Percentiles rank a stretch among this genome's conserved stretches.
Conservation (phyloP, 2,113 vertebrate genomes). For the Cryptoleucopteryx plumbea region DNA sequence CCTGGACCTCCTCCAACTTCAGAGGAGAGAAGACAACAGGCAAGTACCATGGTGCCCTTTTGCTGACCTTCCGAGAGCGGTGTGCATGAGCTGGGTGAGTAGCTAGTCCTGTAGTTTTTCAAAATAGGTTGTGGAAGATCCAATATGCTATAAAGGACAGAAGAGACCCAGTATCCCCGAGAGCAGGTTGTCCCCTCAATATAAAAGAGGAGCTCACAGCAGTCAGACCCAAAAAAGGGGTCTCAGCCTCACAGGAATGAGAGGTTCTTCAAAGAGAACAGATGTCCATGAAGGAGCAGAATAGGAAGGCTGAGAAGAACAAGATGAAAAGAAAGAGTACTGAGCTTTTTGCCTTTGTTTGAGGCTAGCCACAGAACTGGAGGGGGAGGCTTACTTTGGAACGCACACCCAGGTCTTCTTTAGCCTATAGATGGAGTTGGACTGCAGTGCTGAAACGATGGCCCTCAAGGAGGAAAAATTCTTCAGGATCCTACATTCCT, state of each 20-base stretch:
- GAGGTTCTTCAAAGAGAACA: neutral
- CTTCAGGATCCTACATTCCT: slow-evolving; percentile 96
- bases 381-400: slow-evolving; percentile 81
- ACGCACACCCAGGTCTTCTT: slow-evolving; percentile 88
- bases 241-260: neutral
- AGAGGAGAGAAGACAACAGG: neutral
- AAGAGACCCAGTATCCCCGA: neutral
- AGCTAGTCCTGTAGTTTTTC: neutral
- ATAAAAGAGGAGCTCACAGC: neutral
- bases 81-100: neutral
- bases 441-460: slow-evolving; percentile 92
- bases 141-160: neutral
- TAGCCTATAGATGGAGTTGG: slow-evolving; percentile 91
- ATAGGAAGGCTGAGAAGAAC: neutral
- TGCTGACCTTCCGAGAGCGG: neutral
- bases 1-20: neutral
- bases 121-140: neutral
- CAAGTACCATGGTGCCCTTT: neutral
- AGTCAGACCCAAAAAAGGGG: neutral
- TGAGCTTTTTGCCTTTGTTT: neutral
- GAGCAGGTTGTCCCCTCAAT: fast-evolving
- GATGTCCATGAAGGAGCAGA: neutral
- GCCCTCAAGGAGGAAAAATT: slow-evolving; percentile 94
- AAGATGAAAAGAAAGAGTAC: neutral
- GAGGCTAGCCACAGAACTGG: neutral